phyloP scores from a whole-genome alignment of 2,113 vertebrate genomes.

The Fulica atra region DNA sequence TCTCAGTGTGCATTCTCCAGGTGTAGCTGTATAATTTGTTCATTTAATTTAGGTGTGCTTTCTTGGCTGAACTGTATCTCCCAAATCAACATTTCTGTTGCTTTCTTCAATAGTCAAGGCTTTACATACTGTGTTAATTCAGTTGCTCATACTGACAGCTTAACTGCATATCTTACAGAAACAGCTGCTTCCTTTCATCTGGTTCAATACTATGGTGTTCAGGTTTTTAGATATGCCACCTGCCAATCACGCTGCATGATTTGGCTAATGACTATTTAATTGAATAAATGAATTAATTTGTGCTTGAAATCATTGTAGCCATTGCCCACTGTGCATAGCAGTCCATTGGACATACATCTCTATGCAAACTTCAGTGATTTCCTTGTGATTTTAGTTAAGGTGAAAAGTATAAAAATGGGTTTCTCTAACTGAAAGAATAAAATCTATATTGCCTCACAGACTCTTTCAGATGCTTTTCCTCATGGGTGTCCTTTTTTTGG shows the following conservation, averaged over 20 bases:
- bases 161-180: conserved; percentile 59
- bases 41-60: not conserved
- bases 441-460: not conserved
- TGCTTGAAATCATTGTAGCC: not conserved
- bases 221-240: not conserved
- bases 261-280: conserved; percentile 18
- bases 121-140: conserved; percentile 37
- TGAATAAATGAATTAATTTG: conserved; percentile 49
- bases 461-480: not conserved
- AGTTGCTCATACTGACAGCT: conserved; percentile 21
- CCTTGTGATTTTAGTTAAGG: not conserved
- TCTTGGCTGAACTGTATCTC: conserved; percentile 18
- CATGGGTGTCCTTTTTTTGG: not conserved
- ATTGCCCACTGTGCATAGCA: not conserved
- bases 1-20: not conserved
- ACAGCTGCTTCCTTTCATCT: conserved; percentile 58
- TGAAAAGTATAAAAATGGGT: not conserved
- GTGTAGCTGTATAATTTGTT: not conserved
- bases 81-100: conserved; percentile 32
- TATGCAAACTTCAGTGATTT: not conserved
- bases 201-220: not conserved
- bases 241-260: conserved; percentile 14
- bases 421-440: not conserved
- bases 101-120: conserved; percentile 32
- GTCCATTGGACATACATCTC: not conserved